Evolutionary conservation across 2,113 vertebrate genomes (phyloP).

Genomic region (Chrysochloris asiatica): DNA sequence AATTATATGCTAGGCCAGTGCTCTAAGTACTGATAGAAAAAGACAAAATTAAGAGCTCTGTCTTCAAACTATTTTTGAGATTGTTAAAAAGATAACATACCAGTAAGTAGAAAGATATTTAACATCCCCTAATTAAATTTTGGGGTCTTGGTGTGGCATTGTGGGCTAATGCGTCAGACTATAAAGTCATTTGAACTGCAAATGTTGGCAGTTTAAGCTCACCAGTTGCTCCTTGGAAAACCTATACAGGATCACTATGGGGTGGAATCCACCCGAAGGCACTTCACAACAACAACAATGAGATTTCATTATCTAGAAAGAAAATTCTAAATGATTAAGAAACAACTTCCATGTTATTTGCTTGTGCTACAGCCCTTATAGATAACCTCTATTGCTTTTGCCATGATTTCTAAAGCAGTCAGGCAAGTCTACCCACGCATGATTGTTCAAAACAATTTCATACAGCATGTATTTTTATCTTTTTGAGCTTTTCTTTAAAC

Average conservation of each 20-base stretch:
- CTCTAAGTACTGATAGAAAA: too few relatives aligned
- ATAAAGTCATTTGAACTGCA: too few relatives aligned
- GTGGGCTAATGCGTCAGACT: too few relatives aligned
- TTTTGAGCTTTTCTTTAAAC: neutral
- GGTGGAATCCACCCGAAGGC: too few relatives aligned
- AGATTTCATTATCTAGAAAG: neutral
- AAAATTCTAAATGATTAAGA: neutral
- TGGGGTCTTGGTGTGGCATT: too few relatives aligned
- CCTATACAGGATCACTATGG: too few relatives aligned
- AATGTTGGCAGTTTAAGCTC: too few relatives aligned
- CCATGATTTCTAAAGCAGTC: neutral
- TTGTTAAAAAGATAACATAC: neutral
- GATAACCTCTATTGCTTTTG: neutral
- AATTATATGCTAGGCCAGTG: neutral
- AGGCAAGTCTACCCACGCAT: neutral
- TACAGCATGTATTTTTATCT: neutral
- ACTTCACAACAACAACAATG: too few relatives aligned
- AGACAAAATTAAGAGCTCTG: neutral
- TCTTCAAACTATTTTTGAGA: neutral
- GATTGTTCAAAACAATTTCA: neutral
- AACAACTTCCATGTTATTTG: neutral
- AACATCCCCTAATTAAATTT: too few relatives aligned
- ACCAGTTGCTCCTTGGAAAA: neutral
- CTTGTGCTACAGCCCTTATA: neutral
- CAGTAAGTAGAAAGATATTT: neutral